A percentile compares a stretch with the other conserved stretches of the same genome.
These are phyloP conservation scores for Drosophila infuscata DNA, from an alignment of 2,888 invertebrate species.

Conservation along the genomic window DNA sequence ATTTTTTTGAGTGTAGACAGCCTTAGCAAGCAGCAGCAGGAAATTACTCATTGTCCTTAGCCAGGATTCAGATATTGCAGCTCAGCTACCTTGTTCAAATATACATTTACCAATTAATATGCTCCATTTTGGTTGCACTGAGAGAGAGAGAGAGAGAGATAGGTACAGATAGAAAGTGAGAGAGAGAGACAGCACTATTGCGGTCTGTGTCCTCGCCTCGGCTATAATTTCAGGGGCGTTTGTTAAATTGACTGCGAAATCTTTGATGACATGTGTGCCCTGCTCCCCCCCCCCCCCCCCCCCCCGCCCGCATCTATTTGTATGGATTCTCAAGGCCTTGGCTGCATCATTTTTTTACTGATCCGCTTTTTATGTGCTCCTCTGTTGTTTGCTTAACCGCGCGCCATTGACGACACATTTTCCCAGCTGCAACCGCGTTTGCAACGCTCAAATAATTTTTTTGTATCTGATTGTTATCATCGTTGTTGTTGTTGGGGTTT, in stretches of 20 bases:
- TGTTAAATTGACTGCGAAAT: slow-evolving; percentile 76
- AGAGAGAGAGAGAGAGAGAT: neutral
- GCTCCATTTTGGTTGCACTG: slow-evolving; percentile 40
- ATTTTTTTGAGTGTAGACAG: slow-evolving; percentile 41
- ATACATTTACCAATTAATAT: slow-evolving; percentile 65
- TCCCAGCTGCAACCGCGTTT: slow-evolving; percentile 36
- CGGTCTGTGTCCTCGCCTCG: slow-evolving; percentile 32
- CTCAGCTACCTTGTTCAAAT: slow-evolving; percentile 57
- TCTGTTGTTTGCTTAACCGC: slow-evolving; percentile 66
- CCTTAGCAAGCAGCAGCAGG: slow-evolving; percentile 63
- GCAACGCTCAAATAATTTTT: slow-evolving; percentile 18
- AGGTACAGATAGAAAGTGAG: no score
- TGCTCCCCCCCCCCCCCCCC: slow-evolving; percentile 5
- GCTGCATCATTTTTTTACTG: slow-evolving; percentile 42
- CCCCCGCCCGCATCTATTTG: slow-evolving; percentile 4
- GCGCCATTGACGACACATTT: slow-evolving; percentile 69
- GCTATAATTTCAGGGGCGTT: slow-evolving; percentile 67
- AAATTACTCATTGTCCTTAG: slow-evolving; percentile 79
- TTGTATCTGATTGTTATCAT: slow-evolving; percentile 13
- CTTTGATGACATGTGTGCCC: slow-evolving; percentile 33
- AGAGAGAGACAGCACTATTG: slow-evolving; percentile 1
- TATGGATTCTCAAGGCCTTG: slow-evolving; percentile 26
- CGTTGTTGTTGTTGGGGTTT: slow-evolving; percentile 5
- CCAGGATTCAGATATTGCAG: slow-evolving; percentile 45
- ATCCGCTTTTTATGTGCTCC: slow-evolving; percentile 31